phyloP scores from a whole-genome alignment of 1,140 invertebrate species.

The Drosophila willistoni region DNA sequence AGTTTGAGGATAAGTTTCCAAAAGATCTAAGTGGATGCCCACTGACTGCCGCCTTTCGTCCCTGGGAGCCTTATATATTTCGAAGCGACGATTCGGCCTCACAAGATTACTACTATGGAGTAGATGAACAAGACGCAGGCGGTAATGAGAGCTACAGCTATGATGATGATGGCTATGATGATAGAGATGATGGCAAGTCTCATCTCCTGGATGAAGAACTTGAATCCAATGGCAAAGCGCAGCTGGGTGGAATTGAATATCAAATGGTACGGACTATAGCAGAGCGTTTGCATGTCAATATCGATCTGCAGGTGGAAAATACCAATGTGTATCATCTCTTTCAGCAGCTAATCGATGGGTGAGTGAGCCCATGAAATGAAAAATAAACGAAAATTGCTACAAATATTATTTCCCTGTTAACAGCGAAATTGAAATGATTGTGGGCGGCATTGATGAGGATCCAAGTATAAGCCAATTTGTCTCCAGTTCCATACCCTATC shows the following conservation, averaged over 20 bases:
- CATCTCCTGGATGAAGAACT: not conserved
- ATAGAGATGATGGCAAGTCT: not conserved
- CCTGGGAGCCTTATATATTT: conserved; percentile 80
- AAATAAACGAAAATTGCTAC: not conserved
- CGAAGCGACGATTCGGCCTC: conserved; percentile 20
- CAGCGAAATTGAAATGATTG: conserved; percentile 75
- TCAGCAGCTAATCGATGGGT: conserved; percentile 78
- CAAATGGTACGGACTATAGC: conserved; percentile 74
- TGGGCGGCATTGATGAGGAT: conserved; percentile 78
- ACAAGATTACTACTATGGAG: conserved; percentile 40
- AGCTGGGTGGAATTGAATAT: conserved; percentile 69
- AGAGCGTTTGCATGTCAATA: conserved; percentile 64
- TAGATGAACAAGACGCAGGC: conserved; percentile 20
- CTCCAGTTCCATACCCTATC: conserved; percentile 71
- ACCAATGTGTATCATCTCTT: conserved; percentile 75
- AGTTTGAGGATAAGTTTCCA: conserved; percentile 73
- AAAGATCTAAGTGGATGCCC: conserved; percentile 74
- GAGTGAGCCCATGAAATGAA: not conserved
- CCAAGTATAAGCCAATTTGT: conserved; percentile 75
- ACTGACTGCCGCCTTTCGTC: conserved; percentile 61
- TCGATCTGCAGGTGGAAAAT: conserved; percentile 67
- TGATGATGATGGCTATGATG: conserved; percentile 19
- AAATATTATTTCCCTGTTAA: not conserved
- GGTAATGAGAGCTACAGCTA: conserved; percentile 25
- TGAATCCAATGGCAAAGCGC: not conserved